Conservation (phyloP, 2,113 vertebrate genomes). For the Hylia prasina region DNA sequence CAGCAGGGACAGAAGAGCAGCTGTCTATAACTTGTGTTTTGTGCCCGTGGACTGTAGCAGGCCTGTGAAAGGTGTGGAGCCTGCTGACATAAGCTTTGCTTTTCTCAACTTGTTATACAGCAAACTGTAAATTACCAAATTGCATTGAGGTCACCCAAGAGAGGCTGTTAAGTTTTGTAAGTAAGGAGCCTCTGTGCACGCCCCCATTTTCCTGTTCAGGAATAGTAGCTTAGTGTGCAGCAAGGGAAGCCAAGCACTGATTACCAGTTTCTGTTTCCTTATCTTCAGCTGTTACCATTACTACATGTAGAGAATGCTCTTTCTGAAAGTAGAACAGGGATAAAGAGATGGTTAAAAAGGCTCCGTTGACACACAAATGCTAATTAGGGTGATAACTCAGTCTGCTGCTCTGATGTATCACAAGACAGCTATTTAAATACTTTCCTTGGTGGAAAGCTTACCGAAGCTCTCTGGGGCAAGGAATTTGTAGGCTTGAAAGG, state of each 20-base stretch:
- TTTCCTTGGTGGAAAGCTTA: background rate
- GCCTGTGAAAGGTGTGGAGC: background rate
- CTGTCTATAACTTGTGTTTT: background rate
- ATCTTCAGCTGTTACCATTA: background rate
- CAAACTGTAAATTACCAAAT: background rate
- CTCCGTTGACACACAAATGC: background rate
- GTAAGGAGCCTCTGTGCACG: background rate
- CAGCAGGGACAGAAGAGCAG: background rate
- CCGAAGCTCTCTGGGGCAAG: background rate
- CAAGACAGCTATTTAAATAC: background rate
- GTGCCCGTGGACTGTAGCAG: background rate
- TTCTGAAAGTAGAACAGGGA: background rate
- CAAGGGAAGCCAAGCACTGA: background rate
- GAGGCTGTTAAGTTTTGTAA: background rate
- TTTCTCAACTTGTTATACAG: background rate
- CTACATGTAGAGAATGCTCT: background rate
- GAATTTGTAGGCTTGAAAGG: background rate
- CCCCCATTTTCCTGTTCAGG: background rate
- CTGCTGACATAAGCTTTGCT: background rate
- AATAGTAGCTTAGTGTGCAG: background rate
- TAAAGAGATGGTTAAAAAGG: background rate
- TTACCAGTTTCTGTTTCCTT: background rate
- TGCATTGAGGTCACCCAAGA: background rate
- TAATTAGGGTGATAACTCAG: background rate
- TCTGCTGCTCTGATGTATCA: background rate